Evolutionary conservation across 64 coral and sea anemone species (phyloP).

Genomic region (Stylophora pistillata): DNA sequence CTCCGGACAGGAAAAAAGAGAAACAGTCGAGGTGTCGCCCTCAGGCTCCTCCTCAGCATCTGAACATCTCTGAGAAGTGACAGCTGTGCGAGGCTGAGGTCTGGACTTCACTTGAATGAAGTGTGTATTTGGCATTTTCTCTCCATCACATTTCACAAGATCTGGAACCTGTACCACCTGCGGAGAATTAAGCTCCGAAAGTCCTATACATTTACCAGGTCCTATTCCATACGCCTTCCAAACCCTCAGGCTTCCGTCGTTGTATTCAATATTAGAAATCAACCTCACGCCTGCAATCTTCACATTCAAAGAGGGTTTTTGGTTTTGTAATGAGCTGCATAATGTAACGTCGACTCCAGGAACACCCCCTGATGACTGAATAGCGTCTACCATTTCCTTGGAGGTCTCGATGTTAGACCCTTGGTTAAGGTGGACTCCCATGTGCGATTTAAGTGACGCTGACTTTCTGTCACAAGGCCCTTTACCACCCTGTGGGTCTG

Average conservation of each 20-base stretch:
- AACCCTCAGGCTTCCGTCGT: conserved; percentile 17
- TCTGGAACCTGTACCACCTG: conserved; percentile 2
- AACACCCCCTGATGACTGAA: conserved; percentile 26
- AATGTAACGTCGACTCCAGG: conserved; percentile 27
- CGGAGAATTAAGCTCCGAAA: conserved; percentile 4
- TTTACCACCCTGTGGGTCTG: conserved; percentile 45
- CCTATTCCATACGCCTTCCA: conserved; percentile 47
- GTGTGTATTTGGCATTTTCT: conserved; percentile 1
- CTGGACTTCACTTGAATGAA: not conserved
- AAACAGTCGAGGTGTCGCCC: not conserved
- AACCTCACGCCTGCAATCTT: conserved; percentile 47
- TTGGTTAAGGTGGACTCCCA: conserved; percentile 24
- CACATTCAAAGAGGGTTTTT: not conserved
- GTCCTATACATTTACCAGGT: conserved; percentile 21
- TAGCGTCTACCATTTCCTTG: conserved; percentile 37
- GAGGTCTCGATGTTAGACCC: conserved; percentile 39
- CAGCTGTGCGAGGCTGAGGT: not conserved
- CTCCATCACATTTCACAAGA: not conserved
- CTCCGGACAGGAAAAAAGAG: conserved; percentile 55
- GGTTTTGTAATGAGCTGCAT: not conserved
- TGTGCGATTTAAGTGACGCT: conserved; percentile 31
- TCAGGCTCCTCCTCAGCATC: not conserved
- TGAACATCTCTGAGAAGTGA: not conserved
- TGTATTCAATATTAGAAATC: conserved; percentile 46
- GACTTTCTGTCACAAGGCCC: conserved; percentile 36